Base-by-base conservation (phyloP, 1,140 invertebrate genomes). In the Arion vulgaris region DNA sequence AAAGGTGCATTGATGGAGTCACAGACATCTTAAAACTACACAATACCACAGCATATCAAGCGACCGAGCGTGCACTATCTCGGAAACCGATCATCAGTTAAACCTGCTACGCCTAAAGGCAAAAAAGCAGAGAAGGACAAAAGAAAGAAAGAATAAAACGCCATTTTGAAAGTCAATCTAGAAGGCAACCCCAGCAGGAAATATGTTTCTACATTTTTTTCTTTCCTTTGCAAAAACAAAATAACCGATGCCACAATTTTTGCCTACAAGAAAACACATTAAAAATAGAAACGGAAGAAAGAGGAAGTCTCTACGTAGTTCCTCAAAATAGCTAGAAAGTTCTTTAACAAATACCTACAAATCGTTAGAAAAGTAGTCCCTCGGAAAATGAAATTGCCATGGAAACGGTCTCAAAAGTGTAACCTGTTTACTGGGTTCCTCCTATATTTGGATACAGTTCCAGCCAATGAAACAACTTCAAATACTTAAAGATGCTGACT, bases 291-390 rank as follows among this genome's bases (percentile, higher is more conserved):
- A 66, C 5, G 19, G 19, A 15, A 66, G 28, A 32, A 66, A 23
- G 62, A 66, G 62, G 62, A 66, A 23, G 62, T 66, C 62, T 26
- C 62, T 66, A 66, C 62, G 62, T 66, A 66, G 62, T 32, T 66
- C 2, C 62, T 66, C n/a, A 66, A 66, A 66, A 66, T 66, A 66
- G 62, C 4, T 28, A 34, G 28, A 32, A 28, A 32, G 1, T 66
- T 62, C 26, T 62, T 66, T 57, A 15, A 57, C 51, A 57, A 23
- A 66, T 34, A 32, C n/a, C 28, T 32, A 32, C n/a, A 2, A 32
- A 66, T 66, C 62, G 28, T 66, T 66, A 66, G 62, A 66, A 66
- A 66, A 66, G 62, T 66, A 66, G 62, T 66, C 28, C 62, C 62
- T 66, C n/a, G 62, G 62, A 66, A 32, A 66, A 15, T 66, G 28